Evolutionary conservation across 1,140 invertebrate genomes (phyloP).

Genomic region (Polyergus mexicanus): DNA sequence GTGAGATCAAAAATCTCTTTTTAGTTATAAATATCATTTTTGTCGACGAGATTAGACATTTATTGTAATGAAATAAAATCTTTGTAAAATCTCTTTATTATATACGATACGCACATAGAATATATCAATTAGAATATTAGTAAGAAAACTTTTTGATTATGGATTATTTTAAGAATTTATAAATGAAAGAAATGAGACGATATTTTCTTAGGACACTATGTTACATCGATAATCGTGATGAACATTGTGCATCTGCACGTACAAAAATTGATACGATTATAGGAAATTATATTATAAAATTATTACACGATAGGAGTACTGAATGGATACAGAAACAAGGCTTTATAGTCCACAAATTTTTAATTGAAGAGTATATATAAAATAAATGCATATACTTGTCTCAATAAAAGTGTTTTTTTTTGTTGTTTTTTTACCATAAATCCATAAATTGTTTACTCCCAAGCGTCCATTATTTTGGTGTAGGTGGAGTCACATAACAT

Average conservation of each 20-base stretch:
- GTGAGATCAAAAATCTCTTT: too few relatives aligned
- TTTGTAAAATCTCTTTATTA: neutral
- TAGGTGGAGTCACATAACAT: conserved; percentile 68
- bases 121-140: neutral
- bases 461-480: conserved; percentile 43
- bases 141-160: neutral
- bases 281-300: conserved; percentile 26
- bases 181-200: neutral
- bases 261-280: conserved; percentile 34
- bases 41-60: neutral
- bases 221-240: neutral
- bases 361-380: neutral
- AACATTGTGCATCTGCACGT: conserved; percentile 16
- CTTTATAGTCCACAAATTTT: conserved; percentile 7
- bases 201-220: neutral
- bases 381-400: conserved; percentile 23
- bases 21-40: too few relatives aligned
- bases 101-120: neutral
- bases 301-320: neutral
- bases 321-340: neutral
- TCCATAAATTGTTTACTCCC: conserved; percentile 26
- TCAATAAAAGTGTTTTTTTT: conserved; percentile 22
- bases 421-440: neutral
- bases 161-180: conserved; percentile 11
- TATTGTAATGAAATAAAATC: conserved; percentile 8